Evolutionary conservation across 2,888 invertebrate genomes (phyloP), one percentile per base, ranked within the genome.

Genomic region (Synanthedon andrenaeformis): DNA sequence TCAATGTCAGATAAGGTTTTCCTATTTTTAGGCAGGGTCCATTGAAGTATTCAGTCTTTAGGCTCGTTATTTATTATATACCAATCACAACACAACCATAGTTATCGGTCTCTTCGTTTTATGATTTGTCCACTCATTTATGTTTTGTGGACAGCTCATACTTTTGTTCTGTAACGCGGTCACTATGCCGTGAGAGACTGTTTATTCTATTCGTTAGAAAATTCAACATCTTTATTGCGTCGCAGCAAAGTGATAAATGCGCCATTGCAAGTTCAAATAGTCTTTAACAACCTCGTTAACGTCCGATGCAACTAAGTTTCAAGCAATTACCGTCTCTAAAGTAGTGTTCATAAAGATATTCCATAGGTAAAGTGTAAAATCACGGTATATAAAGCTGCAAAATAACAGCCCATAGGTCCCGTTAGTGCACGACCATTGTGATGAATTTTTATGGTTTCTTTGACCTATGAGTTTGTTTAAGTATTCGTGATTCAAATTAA

Each of bases 121-220:
- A 35, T 35, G 35, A 35, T 35, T 35, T 10, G 35, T 35, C 8
- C 35, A 35, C 35, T 35, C 6, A 35, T 35, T 28, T 35, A 35
- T 35, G 35, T 35, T 35, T 35, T 35, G 35, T 45, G 45, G 45
- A 45, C 45, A 45, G 45, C 45, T 52, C 45, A 45, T 48, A 52
- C 19, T 52, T 52, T 42, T 52, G n/a, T 52, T 23, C 12, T 42
- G 17, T 19, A 49, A 49, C 8, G 19, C 49, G 49, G 52, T 52
- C 52, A 52, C 52, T 42, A 45, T 52, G 52, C 42, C 52, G 45
- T 52, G 52, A 51, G 51, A 52, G 42, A 17, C 17, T 42, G 4
- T 35, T 35, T 35, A 35, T 11, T 51, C 45, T 14, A 5, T 45
- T 45, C 45, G 45, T 12, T 45, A 45, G 45, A 45, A 45, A 45